phyloP scores from a whole-genome alignment of 2,113 vertebrate genomes.

The Camelus bactrianus region DNA sequence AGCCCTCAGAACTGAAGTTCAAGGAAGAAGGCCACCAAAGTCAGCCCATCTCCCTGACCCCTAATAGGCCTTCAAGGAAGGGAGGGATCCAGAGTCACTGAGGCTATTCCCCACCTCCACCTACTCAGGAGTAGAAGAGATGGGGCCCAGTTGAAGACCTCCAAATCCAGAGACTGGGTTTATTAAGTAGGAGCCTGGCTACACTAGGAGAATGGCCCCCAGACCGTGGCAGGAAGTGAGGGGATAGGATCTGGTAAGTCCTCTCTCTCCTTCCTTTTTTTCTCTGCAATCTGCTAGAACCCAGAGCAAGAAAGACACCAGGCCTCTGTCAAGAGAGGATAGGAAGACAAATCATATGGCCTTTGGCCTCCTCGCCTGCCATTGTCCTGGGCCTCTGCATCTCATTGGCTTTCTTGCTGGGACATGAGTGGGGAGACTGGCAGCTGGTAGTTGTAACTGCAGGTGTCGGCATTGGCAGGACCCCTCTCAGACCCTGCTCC shows the following conservation, averaged over 20 bases:
- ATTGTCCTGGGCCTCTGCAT: not conserved
- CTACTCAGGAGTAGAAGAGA: not conserved
- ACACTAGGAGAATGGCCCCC: not conserved
- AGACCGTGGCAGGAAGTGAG: not conserved
- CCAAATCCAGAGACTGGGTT: not conserved
- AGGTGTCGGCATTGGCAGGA: not conserved
- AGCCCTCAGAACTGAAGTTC: not conserved
- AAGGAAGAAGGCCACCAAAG: not conserved
- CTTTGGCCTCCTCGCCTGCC: not conserved
- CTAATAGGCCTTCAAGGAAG: not conserved
- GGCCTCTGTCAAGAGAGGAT: not conserved
- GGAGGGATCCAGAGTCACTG: too few relatives aligned
- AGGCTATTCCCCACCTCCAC: not conserved
- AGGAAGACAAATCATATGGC: not conserved
- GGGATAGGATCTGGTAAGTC: not conserved
- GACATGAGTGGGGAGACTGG: not conserved
- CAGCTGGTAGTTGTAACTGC: not conserved
- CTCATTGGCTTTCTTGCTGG: not conserved
- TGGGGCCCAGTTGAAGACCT: not conserved
- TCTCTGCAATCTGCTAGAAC: not conserved
- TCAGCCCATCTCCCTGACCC: not conserved
- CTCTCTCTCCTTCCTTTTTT: not conserved
- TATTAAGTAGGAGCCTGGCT: not conserved
- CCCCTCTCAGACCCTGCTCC: not conserved
- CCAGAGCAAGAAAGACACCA: slow-evolving; percentile 1